Base-by-base conservation (phyloP, 2,797 vertebrate genomes). In the Denticeps clupeoides region DNA sequence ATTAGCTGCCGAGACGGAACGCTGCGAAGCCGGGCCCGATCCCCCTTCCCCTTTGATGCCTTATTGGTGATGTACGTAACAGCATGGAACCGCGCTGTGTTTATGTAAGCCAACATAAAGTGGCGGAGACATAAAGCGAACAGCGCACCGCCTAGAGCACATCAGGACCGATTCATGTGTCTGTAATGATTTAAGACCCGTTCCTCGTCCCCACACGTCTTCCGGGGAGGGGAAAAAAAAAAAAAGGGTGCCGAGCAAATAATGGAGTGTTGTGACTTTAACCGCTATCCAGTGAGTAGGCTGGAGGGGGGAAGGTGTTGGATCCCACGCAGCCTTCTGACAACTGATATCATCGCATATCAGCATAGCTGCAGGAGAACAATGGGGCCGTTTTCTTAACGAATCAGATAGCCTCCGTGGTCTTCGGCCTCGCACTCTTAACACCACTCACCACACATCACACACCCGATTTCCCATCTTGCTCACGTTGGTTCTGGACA, bases 291-390 rank as follows among this genome's bases (percentile, higher is more conserved):
- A 57, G 53, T 61, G 63, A 66, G 58, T 64, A 53, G 63, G 60
- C 57, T 63, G 59, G 51, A 49, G 47, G 57, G 58, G 32, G 40
- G 38, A 53, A 55, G 58, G 64, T 64, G 59, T 60, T 53, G 59
- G 60, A 67, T 55, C 64, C 67, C 67, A 69, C 64, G 59, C 64
- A 64, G 55, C 45, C 49, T 66, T 46, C 64, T 66, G 59, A 64
- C 47, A 50, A 60, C 56, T 60, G 56, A 69, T 66, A 64, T 60
- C 61, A 58, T 54, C 57, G 24, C 55, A 52, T 46, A 59, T 49
- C 41, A 56, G 56, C 49, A 61, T 23, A 47, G 52, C 32, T 42
- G 33, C 48, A 49, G 51, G 16, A 56, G 55, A 57, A 54, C 52
- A 58, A 55, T 60, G 47, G 35, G 21, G 35, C 11, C 5, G 38